Evolutionary conservation across 2,888 invertebrate genomes (phyloP).

Genomic region (Melieria picta): DNA sequence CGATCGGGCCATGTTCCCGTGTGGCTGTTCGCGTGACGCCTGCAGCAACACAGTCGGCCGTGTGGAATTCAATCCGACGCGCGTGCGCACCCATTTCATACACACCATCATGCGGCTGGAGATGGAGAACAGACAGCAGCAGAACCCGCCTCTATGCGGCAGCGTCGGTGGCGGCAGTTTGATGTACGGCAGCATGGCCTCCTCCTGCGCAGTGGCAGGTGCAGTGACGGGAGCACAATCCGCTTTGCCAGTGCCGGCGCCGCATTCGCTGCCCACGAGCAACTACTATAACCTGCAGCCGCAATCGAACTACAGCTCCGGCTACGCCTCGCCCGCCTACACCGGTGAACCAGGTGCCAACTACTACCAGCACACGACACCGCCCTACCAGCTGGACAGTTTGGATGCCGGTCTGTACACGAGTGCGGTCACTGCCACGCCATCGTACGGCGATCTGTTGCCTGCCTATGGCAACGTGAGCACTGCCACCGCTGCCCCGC

Average conservation of each 20-base stretch:
- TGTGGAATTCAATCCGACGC: conserved; percentile 94
- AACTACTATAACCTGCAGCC: conserved; percentile 55
- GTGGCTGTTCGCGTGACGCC: conserved; percentile 94
- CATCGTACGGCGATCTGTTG: conserved; percentile 59
- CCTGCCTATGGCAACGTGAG: conserved; percentile 44
- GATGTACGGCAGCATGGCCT: not conserved
- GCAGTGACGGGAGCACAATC: conserved; percentile 32
- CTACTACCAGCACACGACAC: conserved; percentile 46
- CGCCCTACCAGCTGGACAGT: conserved; percentile 49
- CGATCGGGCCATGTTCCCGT: conserved; percentile 94
- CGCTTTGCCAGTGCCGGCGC: conserved; percentile 33
- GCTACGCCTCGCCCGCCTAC: conserved; percentile 60
- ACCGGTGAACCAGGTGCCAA: conserved; percentile 34
- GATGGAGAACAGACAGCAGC: conserved; percentile 76
- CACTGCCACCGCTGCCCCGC: conserved; percentile 29
- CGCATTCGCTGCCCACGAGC: conserved; percentile 42
- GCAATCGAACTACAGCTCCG: conserved; percentile 61
- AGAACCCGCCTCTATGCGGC: conserved; percentile 55
- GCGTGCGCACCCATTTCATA: conserved; percentile 96
- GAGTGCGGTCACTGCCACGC: conserved; percentile 48
- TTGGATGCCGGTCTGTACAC: conserved; percentile 54
- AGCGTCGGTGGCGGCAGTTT: conserved; percentile 28
- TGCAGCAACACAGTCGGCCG: conserved; percentile 93
- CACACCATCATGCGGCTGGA: conserved; percentile 95
- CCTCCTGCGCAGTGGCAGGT: conserved; percentile 37